Percentiles rank a stretch among this genome's conserved stretches.
Conservation (phyloP, 2,113 vertebrate genomes). For the Tragelaphus strepsiceros region DNA sequence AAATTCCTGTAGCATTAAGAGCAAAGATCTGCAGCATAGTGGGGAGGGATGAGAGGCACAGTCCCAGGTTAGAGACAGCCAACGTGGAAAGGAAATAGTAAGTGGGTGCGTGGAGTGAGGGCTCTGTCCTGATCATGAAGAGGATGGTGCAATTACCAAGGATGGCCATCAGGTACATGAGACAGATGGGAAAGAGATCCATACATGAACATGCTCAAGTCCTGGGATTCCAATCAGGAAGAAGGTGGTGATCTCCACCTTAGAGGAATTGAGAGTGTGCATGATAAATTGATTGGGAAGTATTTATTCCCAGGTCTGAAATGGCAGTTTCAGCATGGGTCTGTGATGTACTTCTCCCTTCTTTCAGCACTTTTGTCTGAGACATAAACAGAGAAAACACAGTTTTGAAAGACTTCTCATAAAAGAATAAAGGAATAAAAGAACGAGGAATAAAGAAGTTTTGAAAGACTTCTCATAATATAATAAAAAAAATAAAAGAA, state of each 20-base stretch:
- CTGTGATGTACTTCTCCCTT: not conserved
- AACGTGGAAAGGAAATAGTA: conserved; percentile 38
- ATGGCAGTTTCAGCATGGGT: not conserved
- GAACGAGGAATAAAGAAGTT: not conserved
- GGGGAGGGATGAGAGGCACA: not conserved
- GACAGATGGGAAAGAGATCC: conserved; percentile 33
- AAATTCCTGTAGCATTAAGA: conserved; percentile 19
- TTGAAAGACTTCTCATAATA: not conserved
- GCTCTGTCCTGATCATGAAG: conserved; percentile 24
- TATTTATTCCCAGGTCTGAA: not conserved
- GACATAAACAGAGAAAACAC: not conserved
- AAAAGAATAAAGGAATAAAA: not conserved
- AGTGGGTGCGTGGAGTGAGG: not conserved
- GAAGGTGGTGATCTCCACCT: not conserved
- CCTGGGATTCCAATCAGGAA: conserved; percentile 49
- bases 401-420: not conserved
- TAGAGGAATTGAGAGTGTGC: not conserved
- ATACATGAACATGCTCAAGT: not conserved
- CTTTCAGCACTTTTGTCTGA: not conserved
- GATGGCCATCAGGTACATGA: conserved; percentile 20
- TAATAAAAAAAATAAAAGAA: not conserved
- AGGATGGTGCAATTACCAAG: conserved; percentile 35
- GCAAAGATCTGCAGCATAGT: conserved; percentile 14
- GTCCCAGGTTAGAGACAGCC: conserved; percentile 28
- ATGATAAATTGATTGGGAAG: not conserved